Evolutionary conservation across 2,888 invertebrate species (phyloP), one percentile per base, ranked within the genome.

Genomic region (Patella ulyssiponensis): DNA sequence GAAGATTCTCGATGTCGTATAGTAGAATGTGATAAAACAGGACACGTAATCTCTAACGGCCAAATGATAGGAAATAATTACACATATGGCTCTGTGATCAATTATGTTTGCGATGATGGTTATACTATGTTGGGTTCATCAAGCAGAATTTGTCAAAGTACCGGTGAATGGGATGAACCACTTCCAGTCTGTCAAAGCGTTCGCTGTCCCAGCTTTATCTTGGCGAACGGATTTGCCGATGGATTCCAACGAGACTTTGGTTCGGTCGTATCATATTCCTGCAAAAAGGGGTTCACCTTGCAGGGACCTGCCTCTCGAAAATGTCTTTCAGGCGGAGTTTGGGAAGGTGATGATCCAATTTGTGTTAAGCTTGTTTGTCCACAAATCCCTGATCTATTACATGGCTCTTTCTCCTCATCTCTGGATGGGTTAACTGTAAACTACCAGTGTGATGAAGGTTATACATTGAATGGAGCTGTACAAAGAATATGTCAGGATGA

Each of bases 281-380:
- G 98, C 91, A 96, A 96, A 17, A 94, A 95, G 76, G 97, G 96
- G 0, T 97, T 95, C 92, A 96, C 96, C 90, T 95, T 97, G 80
- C 96, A 97, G 0, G 98, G 98, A 0, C 93, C 96, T 0, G 95
- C 95, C 87, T 96, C 96, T 89, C 93, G 98, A 75, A 94, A 95
- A 4, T 93, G 92, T 81, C 84, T 87, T 54, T 88, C 87, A 17
- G 86, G 88, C 78, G 92, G 91, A 11, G 69, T 79, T 1, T 91
- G 91, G 91, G 87, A 85, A 73, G 88, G 86, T 0, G 81, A 80
- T 17, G 81, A 83, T 23, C 84, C 89, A 4, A 44, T 80, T 0
- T 91, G 91, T 82, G 80, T 84, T 1, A 85, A 82, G 75, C 81
- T 87, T 33, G 77, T 79, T 14, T 89, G 90, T 77, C 82, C 81